Conservation (phyloP, 2,888 invertebrate genomes). For the Xanthorhoe designata region DNA sequence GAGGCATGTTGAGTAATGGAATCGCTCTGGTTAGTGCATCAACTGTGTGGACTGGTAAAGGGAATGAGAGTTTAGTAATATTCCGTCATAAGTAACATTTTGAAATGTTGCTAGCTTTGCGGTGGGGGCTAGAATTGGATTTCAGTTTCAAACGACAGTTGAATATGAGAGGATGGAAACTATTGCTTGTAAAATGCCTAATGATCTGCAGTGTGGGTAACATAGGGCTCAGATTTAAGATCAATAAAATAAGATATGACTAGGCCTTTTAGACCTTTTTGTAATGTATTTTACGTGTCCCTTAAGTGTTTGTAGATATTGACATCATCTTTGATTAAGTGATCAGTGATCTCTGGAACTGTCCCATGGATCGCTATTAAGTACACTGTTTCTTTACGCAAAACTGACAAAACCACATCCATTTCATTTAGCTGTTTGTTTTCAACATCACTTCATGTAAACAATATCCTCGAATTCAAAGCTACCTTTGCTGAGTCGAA, state of each 20-base stretch:
- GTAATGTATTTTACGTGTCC: background rate
- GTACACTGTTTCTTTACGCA: background rate
- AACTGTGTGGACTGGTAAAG: conserved; percentile 4
- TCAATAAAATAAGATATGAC: background rate
- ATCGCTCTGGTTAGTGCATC: conserved; percentile 28
- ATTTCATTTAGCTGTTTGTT: background rate
- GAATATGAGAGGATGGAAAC: too few relatives aligned
- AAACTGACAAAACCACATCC: background rate
- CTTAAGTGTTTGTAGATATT: background rate
- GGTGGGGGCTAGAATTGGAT: background rate
- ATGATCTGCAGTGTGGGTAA: background rate
- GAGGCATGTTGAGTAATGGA: conserved; percentile 25
- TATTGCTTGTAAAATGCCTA: background rate
- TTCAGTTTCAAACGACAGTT: background rate
- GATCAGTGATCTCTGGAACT: too few relatives aligned
- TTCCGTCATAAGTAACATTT: background rate
- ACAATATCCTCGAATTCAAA: conserved; percentile 12
- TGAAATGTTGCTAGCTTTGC: background rate
- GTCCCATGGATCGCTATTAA: too few relatives aligned
- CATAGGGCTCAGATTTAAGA: background rate
- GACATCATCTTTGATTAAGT: background rate
- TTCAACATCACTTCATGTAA: conserved; percentile 4
- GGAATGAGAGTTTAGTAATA: conserved; percentile 1
- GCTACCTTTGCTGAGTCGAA: conserved; percentile 32
- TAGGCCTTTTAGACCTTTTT: background rate